Conservation (phyloP, 1,140 invertebrate genomes). For the Cydia amplana region DNA sequence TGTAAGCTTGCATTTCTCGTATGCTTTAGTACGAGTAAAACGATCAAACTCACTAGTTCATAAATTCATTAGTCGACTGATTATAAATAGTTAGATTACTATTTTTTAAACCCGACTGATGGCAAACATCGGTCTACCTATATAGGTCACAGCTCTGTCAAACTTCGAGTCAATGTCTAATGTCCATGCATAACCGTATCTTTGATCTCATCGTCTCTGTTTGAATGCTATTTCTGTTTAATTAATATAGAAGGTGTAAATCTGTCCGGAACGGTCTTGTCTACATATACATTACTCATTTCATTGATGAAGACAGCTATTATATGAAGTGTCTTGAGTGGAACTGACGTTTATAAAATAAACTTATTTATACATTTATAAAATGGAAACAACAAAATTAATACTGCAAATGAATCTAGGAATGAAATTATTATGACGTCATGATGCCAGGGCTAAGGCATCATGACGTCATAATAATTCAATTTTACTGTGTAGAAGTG, state of each 20-base stretch:
- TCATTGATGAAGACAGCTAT: background rate
- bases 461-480: no score
- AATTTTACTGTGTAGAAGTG: no score
- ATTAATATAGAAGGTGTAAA: constrained; percentile 24
- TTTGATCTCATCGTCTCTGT: constrained; percentile 40
- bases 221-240: constrained; percentile 25
- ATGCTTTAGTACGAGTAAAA: background rate
- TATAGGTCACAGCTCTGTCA: constrained; percentile 40
- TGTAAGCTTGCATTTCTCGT: background rate
- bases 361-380: no score
- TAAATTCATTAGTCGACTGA: background rate
- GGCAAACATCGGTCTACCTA: constrained; percentile 33
- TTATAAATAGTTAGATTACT: background rate
- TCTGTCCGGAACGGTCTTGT: background rate
- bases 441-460: no score
- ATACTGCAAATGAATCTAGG: no score
- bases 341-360: background rate
- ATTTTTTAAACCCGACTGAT: constrained; percentile 24
- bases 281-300: background rate
- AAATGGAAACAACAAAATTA: no score
- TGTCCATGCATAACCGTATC: constrained; percentile 35
- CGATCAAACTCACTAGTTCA: background rate
- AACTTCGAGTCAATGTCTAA: constrained; percentile 38
- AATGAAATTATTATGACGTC: no score
- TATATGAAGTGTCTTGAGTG: background rate